Percentiles rank a stretch among this genome's conserved stretches.
Evolutionary conservation across 2,113 vertebrate genomes (phyloP).

Genomic region (Pholis gunnellus): DNA sequence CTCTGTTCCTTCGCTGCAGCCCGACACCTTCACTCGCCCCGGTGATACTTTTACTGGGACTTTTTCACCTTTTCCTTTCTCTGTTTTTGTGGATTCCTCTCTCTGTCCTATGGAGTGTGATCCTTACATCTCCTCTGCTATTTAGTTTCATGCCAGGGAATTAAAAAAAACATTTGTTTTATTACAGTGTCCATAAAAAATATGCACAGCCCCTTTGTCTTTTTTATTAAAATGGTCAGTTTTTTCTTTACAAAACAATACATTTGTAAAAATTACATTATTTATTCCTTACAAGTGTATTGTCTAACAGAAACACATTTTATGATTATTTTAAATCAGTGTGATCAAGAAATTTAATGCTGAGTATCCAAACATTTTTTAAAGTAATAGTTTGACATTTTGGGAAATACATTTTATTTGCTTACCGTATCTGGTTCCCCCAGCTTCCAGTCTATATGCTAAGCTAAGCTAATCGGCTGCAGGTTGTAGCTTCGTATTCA

Average conservation of each 20-base stretch:
- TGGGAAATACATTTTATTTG: no score
- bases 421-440: no score
- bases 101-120: constrained; percentile 23
- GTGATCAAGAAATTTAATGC: background rate
- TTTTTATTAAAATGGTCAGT: background rate
- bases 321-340: background rate
- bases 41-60: background rate
- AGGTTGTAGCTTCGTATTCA: no score
- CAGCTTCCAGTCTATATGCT: no score
- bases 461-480: no score
- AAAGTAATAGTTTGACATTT: background rate
- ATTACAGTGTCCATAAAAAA: background rate
- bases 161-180: background rate
- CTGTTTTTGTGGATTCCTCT: constrained; percentile 41
- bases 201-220: background rate
- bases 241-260: background rate
- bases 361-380: background rate
- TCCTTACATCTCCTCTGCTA: background rate
- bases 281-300: background rate
- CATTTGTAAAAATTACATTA: background rate
- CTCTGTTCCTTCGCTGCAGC: background rate
- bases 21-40: background rate
- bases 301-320: background rate
- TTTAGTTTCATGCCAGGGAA: background rate
- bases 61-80: background rate